A percentile compares a stretch with the other conserved stretches of the same genome.
phyloP scores from a whole-genome alignment of 2,797 vertebrate species.

The Ptychobarbus kaznakovi region DNA sequence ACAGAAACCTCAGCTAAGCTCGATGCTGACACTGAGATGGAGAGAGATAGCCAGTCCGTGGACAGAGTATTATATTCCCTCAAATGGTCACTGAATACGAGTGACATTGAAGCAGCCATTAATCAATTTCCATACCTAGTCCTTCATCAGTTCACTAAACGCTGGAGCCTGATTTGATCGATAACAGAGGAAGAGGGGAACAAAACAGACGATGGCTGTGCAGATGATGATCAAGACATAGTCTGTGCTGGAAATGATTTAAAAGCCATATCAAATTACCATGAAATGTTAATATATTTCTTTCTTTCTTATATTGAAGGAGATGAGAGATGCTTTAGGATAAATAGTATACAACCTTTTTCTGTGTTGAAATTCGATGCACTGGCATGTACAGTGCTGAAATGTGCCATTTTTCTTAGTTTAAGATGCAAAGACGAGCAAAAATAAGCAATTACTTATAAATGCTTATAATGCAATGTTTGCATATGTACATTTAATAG shows the following conservation, averaged over 20 bases:
- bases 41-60: slow-evolving; percentile 36
- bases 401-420: background rate
- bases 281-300: slow-evolving; percentile 78
- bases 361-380: slow-evolving; percentile 56
- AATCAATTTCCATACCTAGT: slow-evolving; percentile 47
- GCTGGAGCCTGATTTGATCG: slow-evolving; percentile 52
- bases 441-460: background rate
- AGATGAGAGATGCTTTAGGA: slow-evolving; percentile 57
- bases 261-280: slow-evolving; percentile 77
- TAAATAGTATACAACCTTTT: slow-evolving; percentile 63
- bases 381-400: background rate
- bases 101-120: slow-evolving; percentile 45
- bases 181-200: slow-evolving; percentile 59
- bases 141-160: slow-evolving; percentile 64
- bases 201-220: slow-evolving; percentile 54
- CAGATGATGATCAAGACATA: slow-evolving; percentile 70
- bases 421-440: background rate
- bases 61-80: slow-evolving; percentile 39
- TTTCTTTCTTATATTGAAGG: slow-evolving; percentile 69
- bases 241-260: slow-evolving; percentile 73
- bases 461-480: background rate
- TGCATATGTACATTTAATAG: background rate
- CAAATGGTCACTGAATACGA: slow-evolving; percentile 50
- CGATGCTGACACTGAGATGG: slow-evolving; percentile 41
- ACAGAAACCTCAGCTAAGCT: slow-evolving; percentile 43